Percentiles rank a stretch among this genome's conserved stretches.
Conservation (phyloP, 2,888 invertebrate species). For the Clostera curtula region DNA sequence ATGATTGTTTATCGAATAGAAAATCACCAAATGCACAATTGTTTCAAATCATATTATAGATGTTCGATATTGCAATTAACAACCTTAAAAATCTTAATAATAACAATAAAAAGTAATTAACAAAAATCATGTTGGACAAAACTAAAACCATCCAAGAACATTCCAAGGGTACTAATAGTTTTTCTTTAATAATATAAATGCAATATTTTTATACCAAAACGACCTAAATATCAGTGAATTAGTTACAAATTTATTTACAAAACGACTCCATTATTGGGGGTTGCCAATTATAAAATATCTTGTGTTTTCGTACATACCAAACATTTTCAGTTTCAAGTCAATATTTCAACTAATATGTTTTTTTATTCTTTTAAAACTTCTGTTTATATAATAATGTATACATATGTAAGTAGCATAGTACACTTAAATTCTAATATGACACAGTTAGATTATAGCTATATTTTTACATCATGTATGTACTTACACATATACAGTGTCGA, state of each 20-base stretch:
- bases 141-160: slow-evolving; percentile 68
- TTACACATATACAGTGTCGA: slow-evolving; percentile 65
- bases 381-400: slow-evolving; percentile 60
- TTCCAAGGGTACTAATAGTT: slow-evolving; percentile 48
- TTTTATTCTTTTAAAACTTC: slow-evolving; percentile 53
- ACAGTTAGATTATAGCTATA: slow-evolving; percentile 69
- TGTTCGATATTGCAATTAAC: slow-evolving; percentile 59
- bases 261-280: slow-evolving; percentile 37
- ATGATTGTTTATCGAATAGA: slow-evolving; percentile 15
- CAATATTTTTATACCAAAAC: slow-evolving; percentile 62
- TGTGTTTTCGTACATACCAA: slow-evolving; percentile 33
- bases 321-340: slow-evolving; percentile 39
- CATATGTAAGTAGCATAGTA: slow-evolving; percentile 72
- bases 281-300: slow-evolving; percentile 37
- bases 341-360: slow-evolving; percentile 65
- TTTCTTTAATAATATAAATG: slow-evolving; percentile 58
- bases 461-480: slow-evolving; percentile 68
- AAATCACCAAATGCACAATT: slow-evolving; percentile 31
- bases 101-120: slow-evolving; percentile 72
- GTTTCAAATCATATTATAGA: slow-evolving; percentile 28
- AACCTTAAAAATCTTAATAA: slow-evolving; percentile 72
- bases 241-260: slow-evolving; percentile 71
- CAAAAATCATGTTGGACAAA: slow-evolving; percentile 59
- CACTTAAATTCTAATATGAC: slow-evolving; percentile 71
- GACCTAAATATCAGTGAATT: slow-evolving; percentile 56